A percentile compares a stretch with the other conserved stretches of the same genome.
These are phyloP conservation scores for Protonibea diacanthus DNA, from an alignment of 2,797 vertebrate genomes.

Conservation along the genomic window DNA sequence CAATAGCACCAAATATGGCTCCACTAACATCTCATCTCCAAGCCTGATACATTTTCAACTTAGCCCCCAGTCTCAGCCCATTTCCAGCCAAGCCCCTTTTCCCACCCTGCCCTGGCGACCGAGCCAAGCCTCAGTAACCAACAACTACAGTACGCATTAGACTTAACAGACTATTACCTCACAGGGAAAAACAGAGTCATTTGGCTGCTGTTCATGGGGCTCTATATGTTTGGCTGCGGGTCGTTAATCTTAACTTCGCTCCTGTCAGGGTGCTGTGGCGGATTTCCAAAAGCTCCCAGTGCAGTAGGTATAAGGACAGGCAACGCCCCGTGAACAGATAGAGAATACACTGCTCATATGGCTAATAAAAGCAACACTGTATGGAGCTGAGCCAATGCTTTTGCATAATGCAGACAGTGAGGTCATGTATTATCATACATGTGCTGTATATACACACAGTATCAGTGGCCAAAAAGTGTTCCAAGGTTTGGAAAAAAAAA, in stretches of 20 bases:
- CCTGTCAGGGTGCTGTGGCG: conserved; percentile 73
- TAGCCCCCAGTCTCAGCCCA: conserved; percentile 33
- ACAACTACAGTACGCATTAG: conserved; percentile 70
- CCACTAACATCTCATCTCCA: conserved; percentile 31
- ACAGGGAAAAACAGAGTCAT: conserved; percentile 80
- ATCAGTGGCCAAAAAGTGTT: conserved; percentile 32
- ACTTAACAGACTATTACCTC: conserved; percentile 83
- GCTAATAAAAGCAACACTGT: conserved; percentile 52
- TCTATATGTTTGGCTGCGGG: conserved; percentile 72
- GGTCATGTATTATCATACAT: conserved; percentile 42
- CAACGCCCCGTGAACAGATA: conserved; percentile 56
- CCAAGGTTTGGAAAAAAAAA: conserved; percentile 58
- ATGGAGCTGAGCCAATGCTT: conserved; percentile 24
- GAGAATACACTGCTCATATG: conserved; percentile 50
- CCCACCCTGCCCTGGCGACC: conserved; percentile 63
- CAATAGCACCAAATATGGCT: conserved; percentile 32
- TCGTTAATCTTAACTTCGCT: conserved; percentile 80
- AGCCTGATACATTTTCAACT: conserved; percentile 28
- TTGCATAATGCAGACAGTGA: conserved; percentile 38
- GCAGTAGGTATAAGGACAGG: conserved; percentile 61
- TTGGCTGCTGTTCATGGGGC: conserved; percentile 74
- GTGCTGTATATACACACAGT: background rate
- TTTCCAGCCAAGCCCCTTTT: conserved; percentile 57
- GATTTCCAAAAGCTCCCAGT: conserved; percentile 64
- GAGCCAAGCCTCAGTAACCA: conserved; percentile 66